A percentile compares a stretch with the other conserved stretches of the same genome.
These are phyloP conservation scores for Coleophora flavipennella DNA, from an alignment of 2,888 invertebrate genomes.

Conservation along the genomic window DNA sequence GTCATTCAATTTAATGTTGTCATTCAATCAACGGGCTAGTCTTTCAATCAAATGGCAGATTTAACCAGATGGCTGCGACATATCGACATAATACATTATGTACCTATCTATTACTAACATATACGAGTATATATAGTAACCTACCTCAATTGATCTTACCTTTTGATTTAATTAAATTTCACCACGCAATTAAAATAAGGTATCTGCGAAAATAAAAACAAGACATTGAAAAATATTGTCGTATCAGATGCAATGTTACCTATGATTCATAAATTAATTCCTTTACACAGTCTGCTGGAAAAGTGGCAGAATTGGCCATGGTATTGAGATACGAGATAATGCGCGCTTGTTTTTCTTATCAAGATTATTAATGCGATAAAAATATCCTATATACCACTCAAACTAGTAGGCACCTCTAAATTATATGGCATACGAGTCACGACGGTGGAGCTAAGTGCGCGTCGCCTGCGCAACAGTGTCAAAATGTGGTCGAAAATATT, in stretches of 20 bases:
- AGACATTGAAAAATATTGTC: neutral
- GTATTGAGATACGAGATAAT: constrained; percentile 37
- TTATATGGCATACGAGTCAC: constrained; percentile 25
- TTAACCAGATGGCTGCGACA: too few relatives aligned
- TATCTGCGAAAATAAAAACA: neutral
- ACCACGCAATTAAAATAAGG: too few relatives aligned
- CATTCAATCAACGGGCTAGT: too few relatives aligned
- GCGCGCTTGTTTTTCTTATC: constrained; percentile 62
- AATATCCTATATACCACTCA: constrained; percentile 47
- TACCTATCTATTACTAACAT: too few relatives aligned
- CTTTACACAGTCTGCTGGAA: constrained; percentile 9
- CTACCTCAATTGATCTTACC: too few relatives aligned
- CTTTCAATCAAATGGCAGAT: too few relatives aligned
- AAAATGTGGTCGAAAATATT: constrained; percentile 63
- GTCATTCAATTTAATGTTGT: too few relatives aligned
- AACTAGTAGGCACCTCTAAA: neutral
- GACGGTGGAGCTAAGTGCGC: constrained; percentile 20
- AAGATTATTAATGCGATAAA: constrained; percentile 62
- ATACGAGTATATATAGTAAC: too few relatives aligned
- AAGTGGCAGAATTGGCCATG: constrained; percentile 14
- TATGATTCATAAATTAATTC: neutral
- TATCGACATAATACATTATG: too few relatives aligned
- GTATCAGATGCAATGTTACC: too few relatives aligned
- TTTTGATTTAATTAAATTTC: too few relatives aligned
- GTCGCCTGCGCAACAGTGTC: constrained; percentile 4